Base-by-base conservation (phyloP, 2,888 invertebrate genomes). In the Dioctria linearis region DNA sequence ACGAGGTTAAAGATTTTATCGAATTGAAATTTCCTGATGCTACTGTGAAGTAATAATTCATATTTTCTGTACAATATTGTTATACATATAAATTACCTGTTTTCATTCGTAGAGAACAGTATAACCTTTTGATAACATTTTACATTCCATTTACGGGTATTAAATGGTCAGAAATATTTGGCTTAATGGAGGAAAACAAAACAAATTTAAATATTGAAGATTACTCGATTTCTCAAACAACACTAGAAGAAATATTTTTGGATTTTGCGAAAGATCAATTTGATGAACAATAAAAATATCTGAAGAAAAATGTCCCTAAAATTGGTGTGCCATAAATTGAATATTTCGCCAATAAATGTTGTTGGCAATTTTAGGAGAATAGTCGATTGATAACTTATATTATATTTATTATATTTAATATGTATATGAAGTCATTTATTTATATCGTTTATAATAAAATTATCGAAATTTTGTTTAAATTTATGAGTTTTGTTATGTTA, bases 141-240 rank as follows among this genome's bases (percentile, higher is more conserved):
- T 93, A 94, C 87, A 90, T 95, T 84, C 90, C 91, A 43, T 80
- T 87, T 86, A 25, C 25, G 25, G 90, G 88, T 61, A 88, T 92
- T 82, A 90, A 91, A 65, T 94, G 94, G 94, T 93, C 94, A 0
- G 87, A 90, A 73, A 92, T 95, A 86, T 95, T 95, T 87, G 91
- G 93, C 2, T 89, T 91, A 4, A 92, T 95, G 91, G 94, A 95
- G 86, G 86, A 88, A 0, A 92, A 92, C 76, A 93, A 92, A 80
- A 85, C 86, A 2, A 86, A 88, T 8, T 88, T 92, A 0, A 90
- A 91, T 78, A 91, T 95, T 9, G 94, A 94, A 85, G 95, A 95
- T 87, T 96, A 96, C 87, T 93, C 92, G 63, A 92, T 96, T 73
- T 93, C 93, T 79, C 95, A 95, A 88, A 95, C 95, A 0, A 94